These are phyloP conservation scores for Geotrypetes seraphini DNA, from an alignment of 2,797 vertebrate genomes.

Conservation along the genomic window DNA sequence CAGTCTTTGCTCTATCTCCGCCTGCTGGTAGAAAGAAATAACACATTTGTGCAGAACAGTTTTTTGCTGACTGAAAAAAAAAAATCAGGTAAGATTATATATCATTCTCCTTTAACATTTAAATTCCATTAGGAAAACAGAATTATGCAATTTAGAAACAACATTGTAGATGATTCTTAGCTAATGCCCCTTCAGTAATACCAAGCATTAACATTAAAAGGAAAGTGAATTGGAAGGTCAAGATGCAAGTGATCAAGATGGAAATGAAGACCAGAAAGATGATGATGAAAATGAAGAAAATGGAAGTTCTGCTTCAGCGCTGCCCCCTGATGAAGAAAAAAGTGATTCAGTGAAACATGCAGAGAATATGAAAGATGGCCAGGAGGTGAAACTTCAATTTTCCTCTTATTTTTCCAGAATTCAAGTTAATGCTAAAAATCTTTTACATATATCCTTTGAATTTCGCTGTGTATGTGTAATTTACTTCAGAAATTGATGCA, in stretches of 20 bases:
- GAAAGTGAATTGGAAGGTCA: constrained; percentile 60
- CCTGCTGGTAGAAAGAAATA: no score
- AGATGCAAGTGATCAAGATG: constrained; percentile 60
- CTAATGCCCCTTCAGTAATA: background rate
- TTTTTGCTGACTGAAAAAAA: no score
- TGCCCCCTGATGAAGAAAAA: constrained; percentile 39
- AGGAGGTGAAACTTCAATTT: constrained; percentile 48
- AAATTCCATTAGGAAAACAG: no score
- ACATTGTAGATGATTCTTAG: background rate
- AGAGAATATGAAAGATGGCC: constrained; percentile 44
- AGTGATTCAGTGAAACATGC: constrained; percentile 28
- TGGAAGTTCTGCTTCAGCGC: constrained; percentile 42
- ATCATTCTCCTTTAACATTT: no score
- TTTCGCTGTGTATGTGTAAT: background rate
- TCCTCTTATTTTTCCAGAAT: no score
- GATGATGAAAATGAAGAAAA: constrained; percentile 57
- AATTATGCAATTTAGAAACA: no score
- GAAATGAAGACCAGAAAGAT: constrained; percentile 57
- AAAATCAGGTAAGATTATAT: no score
- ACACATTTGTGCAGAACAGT: no score
- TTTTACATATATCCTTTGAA: background rate
- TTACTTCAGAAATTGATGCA: no score
- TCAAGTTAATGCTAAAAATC: no score
- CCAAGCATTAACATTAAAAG: constrained; percentile 41
- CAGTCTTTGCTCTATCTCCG: no score